These are phyloP conservation scores for Synanthedon vespiformis DNA, from an alignment of 2,888 invertebrate species.

Conservation along the genomic window DNA sequence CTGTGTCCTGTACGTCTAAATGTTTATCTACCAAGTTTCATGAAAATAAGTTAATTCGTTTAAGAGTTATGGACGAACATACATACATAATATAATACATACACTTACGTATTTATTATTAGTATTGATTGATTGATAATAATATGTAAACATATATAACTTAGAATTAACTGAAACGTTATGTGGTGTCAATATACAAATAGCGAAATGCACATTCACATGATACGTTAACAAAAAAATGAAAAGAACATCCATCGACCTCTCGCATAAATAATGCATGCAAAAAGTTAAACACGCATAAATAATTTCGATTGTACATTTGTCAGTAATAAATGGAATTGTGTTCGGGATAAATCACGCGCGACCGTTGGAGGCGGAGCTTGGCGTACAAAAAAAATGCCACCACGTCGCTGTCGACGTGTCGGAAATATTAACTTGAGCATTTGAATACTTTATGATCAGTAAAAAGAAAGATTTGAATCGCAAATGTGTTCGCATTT, in stretches of 20 bases:
- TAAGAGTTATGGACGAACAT: too few species aligned
- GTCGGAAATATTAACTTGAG: conserved; percentile 61
- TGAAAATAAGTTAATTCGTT: too few species aligned
- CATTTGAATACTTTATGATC: conserved; percentile 68
- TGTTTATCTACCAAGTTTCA: too few species aligned
- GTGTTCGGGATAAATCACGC: conserved; percentile 34
- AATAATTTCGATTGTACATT: conserved; percentile 4
- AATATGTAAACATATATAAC: too few species aligned
- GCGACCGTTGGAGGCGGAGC: conserved; percentile 16
- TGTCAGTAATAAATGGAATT: conserved; percentile 24
- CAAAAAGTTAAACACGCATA: neutral
- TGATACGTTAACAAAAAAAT: too few species aligned
- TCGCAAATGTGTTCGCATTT: conserved; percentile 63
- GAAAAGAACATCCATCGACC: neutral
- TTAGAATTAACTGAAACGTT: too few species aligned
- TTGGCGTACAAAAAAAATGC: conserved; percentile 18
- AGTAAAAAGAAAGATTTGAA: conserved; percentile 65
- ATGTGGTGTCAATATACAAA: too few species aligned
- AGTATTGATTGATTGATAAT: too few species aligned
- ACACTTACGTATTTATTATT: too few species aligned
- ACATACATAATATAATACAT: too few species aligned
- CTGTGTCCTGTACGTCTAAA: too few species aligned
- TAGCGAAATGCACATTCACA: too few species aligned
- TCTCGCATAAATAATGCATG: neutral
- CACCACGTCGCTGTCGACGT: conserved; percentile 39